Base-by-base conservation (phyloP, 1,140 invertebrate genomes). In the Drosophila pectinifera region DNA sequence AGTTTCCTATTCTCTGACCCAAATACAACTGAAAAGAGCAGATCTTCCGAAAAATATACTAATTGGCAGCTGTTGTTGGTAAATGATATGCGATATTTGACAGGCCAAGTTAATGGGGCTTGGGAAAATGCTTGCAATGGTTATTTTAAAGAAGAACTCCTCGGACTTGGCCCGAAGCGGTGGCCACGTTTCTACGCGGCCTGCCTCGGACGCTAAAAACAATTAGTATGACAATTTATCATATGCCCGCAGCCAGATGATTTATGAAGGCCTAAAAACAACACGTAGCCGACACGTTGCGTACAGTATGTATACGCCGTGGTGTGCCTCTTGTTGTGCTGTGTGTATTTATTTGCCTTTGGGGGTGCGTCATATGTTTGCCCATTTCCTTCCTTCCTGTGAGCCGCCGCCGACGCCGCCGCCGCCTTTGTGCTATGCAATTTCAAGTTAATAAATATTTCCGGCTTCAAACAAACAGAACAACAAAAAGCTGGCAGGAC, bases 201-300 rank as follows among this genome's bases (percentile, higher is more conserved):
- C 63, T 88, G 79, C 77, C 83, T 73, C 72, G 77, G 79, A 78
- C 81, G 85, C 70, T 83, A 78, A 90, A 90, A 90, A 90, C 88
- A 90, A 90, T 90, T 90, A 90, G 88, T 90, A 91, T 88, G 88
- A 88, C 88, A 90, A 90, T 90, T 90, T 90, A 90, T 90, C 86
- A 90, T 91, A 80, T 69, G 82, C 82, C 77, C 73, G 65, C 69
- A 78, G 67, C 70, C 73, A 43, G 78, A 91, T 90, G 86, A 90
- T 90, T 90, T 90, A 90, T 90, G 88, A 76, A 78, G 65, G 65
- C 72, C 56, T 68, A 74, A 42, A 36, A 69, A 59, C 61, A 80
- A 38, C 48, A 68, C 67, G 67, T 69, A 69, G 49, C 64, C 70
- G 61, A 59, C 55, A 72, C 68, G 54, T 72, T 73, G 65, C 54